Evolutionary conservation across 2,888 invertebrate genomes (phyloP), one percentile per base, ranked within the genome.

Genomic region (Helobdella robusta): DNA sequence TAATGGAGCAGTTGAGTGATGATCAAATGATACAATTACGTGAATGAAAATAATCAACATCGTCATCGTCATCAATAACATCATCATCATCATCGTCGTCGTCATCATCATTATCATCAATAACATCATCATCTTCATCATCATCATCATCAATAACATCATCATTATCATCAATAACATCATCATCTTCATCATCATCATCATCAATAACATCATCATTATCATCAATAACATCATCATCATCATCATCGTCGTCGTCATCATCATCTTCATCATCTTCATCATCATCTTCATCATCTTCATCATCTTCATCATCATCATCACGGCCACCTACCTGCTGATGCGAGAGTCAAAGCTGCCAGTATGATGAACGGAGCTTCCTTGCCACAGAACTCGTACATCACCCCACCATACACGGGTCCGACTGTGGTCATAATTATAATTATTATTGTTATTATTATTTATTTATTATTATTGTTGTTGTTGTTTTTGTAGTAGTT

Each of bases 321-420:
- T 48, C 1, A 20, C 6, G 15, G 4, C 15, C 15, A 1, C 6
- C 4, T 11, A 25, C 48, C n/a, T 48, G 48, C 25, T 4, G 20
- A 25, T 6, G 20, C 25, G 48, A 98, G 84, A 0, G 97, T 97
- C 71, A 98, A 80, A 0, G 89, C 88, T 0, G 97, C 95, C 25
- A 98, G 84, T 75, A 98, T 85, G 65, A 99, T 83, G 80, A 99
- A 98, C 0, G 98, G 97, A 0, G 94, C 91, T 0, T 93, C 91
- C 82, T 97, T 98, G 23, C 95, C 94, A 3, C 97, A 91, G 79
- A 94, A 98, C 80, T 98, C 89, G 80, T 97, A 98, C 91, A 98
- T 93, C 58, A 98, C 84, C 0, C 97, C 98, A 0, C 98, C 98
- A 76, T 95, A 98, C 0, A 98, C 97, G 0, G 98, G 98, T 0